A percentile compares a stretch with the other conserved stretches of the same genome.
These are phyloP conservation scores for Epistrophella euchroma DNA, from an alignment of 2,888 invertebrate genomes.

Conservation along the genomic window DNA sequence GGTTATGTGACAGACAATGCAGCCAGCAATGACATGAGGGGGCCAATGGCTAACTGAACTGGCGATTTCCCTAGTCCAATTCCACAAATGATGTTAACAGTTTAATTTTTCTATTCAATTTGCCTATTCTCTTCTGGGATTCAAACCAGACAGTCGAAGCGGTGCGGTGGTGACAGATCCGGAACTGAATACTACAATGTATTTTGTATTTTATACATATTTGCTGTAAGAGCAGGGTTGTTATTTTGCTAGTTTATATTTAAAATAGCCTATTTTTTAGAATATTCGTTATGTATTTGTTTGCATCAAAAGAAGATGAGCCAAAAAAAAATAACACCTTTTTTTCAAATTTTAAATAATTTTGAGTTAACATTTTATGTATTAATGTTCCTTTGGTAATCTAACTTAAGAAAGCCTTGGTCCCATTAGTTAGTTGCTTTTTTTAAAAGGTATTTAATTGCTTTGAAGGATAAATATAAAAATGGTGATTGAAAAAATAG, in stretches of 20 bases:
- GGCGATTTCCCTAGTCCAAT: conserved; percentile 50
- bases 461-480: too few relatives aligned
- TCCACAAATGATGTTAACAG: conserved; percentile 72
- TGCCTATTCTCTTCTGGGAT: conserved; percentile 65
- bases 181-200: neutral
- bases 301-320: too few relatives aligned
- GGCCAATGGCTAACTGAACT: neutral
- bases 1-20: conserved; percentile 18
- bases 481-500: too few relatives aligned
- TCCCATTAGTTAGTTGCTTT: too few relatives aligned
- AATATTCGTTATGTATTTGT: too few relatives aligned
- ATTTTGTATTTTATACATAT: neutral
- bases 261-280: neutral
- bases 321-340: too few relatives aligned
- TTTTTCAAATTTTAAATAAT: too few relatives aligned
- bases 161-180: neutral
- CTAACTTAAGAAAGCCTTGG: too few relatives aligned
- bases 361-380: too few relatives aligned
- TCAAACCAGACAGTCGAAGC: conserved; percentile 26
- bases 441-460: too few relatives aligned
- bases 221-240: conserved; percentile 9
- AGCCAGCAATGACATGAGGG: neutral
- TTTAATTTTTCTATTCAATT: conserved; percentile 75
- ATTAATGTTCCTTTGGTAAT: too few relatives aligned
- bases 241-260: neutral